phyloP scores from a whole-genome alignment of 2,888 invertebrate genomes.

The Cerceris ruficornis region DNA sequence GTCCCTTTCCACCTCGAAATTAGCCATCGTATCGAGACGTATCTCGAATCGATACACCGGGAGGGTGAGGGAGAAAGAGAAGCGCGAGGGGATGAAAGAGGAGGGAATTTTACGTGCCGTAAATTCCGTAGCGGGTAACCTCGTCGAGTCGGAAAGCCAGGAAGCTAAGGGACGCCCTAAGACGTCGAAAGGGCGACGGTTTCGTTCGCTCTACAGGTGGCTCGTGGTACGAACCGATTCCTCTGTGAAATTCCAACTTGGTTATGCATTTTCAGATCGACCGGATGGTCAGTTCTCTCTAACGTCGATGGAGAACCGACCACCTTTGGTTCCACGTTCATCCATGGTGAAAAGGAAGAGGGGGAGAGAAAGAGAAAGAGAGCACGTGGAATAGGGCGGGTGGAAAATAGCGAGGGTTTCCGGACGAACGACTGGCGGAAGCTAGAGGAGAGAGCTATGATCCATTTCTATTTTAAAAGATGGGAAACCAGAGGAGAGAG shows the following conservation, averaged over 20 bases:
- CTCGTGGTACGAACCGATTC: slow-evolving; percentile 69
- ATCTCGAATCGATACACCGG: not conserved
- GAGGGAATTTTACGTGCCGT: slow-evolving; percentile 44
- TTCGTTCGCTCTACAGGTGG: slow-evolving; percentile 72
- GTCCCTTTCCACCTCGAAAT: too few species aligned
- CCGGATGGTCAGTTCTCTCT: slow-evolving; percentile 35
- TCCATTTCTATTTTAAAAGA: slow-evolving; percentile 63
- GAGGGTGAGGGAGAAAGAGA: not conserved
- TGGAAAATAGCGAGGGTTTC: slow-evolving; percentile 36
- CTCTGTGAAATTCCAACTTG: slow-evolving; percentile 68
- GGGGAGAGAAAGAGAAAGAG: not conserved
- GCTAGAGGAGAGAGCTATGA: slow-evolving; percentile 27
- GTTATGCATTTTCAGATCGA: slow-evolving; percentile 50
- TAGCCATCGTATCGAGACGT: too few species aligned
- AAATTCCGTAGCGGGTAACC: slow-evolving; percentile 28
- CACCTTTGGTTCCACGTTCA: not conserved
- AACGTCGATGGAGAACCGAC: slow-evolving; percentile 5
- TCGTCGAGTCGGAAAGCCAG: slow-evolving; percentile 3
- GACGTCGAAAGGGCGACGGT: slow-evolving; percentile 56
- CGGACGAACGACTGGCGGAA: slow-evolving; percentile 53
- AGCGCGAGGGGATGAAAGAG: not conserved
- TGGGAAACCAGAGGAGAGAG: slow-evolving; percentile 21
- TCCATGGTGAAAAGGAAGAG: not conserved
- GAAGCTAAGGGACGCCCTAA: slow-evolving; percentile 53
- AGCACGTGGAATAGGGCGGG: not conserved